A percentile compares a stretch with the other conserved stretches of the same genome.
Conservation (phyloP, 30 jellyfish, hydroid and myxozoan genomes). For the Hydractinia symbiolongicarpus region DNA sequence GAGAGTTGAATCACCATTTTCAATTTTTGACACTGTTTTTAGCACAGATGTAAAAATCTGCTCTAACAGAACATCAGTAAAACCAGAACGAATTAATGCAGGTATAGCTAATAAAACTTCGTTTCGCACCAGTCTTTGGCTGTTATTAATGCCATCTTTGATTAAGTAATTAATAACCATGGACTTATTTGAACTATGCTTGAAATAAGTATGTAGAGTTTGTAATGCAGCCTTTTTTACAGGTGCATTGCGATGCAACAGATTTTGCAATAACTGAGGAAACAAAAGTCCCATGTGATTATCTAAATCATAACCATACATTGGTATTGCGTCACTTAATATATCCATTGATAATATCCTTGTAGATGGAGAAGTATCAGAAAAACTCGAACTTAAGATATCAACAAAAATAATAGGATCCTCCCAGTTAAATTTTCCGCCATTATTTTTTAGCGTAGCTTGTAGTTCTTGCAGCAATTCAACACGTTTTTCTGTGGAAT, state of each 20-base stretch:
- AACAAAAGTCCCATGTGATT: conserved; percentile 37
- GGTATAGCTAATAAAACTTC: conserved; percentile 83
- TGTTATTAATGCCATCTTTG: conserved; percentile 46
- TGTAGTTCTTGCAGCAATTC: conserved; percentile 2
- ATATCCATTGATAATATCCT: conserved; percentile 55
- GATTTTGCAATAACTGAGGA: conserved; percentile 60
- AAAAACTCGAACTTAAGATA: conserved; percentile 39
- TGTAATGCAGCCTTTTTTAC: conserved; percentile 64
- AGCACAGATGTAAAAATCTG: conserved; percentile 51
- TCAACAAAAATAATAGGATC: conserved; percentile 19
- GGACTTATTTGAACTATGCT: conserved; percentile 44
- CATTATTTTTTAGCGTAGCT: conserved; percentile 12
- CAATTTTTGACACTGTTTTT: conserved; percentile 47
- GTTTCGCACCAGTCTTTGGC: conserved; percentile 49
- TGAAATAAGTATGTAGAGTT: conserved; percentile 72
- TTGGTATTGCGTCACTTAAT: conserved; percentile 49
- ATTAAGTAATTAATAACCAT: conserved; percentile 46
- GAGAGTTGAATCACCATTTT: conserved; percentile 54
- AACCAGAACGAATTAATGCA: conserved; percentile 65
- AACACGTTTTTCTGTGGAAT: conserved; percentile 10
- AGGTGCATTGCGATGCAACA: conserved; percentile 48
- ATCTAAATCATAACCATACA: conserved; percentile 33
- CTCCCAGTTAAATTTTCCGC: conserved; percentile 16
- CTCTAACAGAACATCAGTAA: conserved; percentile 52
- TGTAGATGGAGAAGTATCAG: conserved; percentile 33